Evolutionary conservation across 2,888 invertebrate genomes (phyloP), one percentile per base, ranked within the genome.

Genomic region (Eueremaeus valkanovi): DNA sequence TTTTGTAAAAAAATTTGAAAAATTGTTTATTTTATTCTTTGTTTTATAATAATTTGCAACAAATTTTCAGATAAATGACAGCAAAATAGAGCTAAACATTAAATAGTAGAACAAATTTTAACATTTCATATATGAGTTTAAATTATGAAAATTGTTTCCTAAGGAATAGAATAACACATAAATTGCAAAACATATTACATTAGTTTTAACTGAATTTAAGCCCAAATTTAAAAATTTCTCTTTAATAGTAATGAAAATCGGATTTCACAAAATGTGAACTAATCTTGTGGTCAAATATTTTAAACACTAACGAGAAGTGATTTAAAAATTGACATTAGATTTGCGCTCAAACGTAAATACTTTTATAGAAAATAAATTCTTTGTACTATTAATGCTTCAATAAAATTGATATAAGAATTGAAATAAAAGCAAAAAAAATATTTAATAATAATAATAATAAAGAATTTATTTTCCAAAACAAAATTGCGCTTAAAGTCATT

Each of bases 251-350:
- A 18, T 31, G 31, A 33, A 63, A 31, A 63, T 8, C 49, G 24
- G 27, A 51, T 33, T 66, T 36, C 6, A 70, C 70, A 70, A 70
- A n/a, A 70, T 70, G 24, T 24, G 13, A 45, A 27, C 16, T 24
- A 11, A 70, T 70, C n/a, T 70, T 70, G 70, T 70, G 70, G 70
- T 70, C 40, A 6, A 66, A 66, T 6, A n/a, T 36, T 63, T 8
- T 11, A 36, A 66, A 66, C 6, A 66, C n/a, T 33, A 66, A 66
- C 29, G 63, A 66, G 63, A 66, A 66, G 63, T 66, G n/a, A 66
- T 66, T 66, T 36, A 66, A 66, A 58, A 16, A 55, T 27, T 24
- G 55, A 13, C 55, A 9, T 58, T 13, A 58, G 31, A 31, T 58
- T 58, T 58, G 16, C 13, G 3, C 3, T 11, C 11, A 16, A 45